phyloP scores from a whole-genome alignment of 2,113 vertebrate genomes.

The Phylloscopus trochilus region DNA sequence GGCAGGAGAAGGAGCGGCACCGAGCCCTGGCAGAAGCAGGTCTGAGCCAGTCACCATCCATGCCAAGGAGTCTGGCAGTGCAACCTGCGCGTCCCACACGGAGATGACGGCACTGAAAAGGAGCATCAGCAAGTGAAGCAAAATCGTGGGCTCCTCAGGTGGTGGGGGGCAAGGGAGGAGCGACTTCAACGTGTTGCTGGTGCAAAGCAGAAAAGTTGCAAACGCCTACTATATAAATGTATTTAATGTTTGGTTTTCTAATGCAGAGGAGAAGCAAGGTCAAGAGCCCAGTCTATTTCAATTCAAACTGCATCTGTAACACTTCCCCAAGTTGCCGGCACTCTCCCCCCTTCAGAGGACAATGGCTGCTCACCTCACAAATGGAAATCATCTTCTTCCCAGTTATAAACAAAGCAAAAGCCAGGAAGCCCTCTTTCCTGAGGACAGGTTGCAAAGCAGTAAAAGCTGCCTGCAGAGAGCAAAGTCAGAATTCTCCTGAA shows the following conservation, averaged over 20 bases:
- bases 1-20: background rate
- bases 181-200: background rate
- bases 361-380: background rate
- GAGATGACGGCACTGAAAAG: background rate
- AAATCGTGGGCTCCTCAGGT: background rate
- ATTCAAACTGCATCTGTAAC: background rate
- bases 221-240: rapidly evolving
- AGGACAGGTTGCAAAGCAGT: background rate
- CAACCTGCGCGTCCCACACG: rapidly evolving
- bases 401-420: background rate
- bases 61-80: background rate
- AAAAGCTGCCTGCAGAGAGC: background rate
- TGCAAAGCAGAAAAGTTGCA: background rate
- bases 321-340: rapidly evolving
- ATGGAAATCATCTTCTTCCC: background rate
- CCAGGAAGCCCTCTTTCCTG: background rate
- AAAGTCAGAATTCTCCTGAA: background rate
- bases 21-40: background rate
- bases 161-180: background rate
- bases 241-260: background rate
- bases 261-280: background rate
- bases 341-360: background rate
- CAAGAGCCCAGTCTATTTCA: background rate
- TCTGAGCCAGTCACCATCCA: background rate
- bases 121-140: background rate